phyloP scores from a whole-genome alignment of 2,888 invertebrate genomes.

The Phytoseiulus persimilis region DNA sequence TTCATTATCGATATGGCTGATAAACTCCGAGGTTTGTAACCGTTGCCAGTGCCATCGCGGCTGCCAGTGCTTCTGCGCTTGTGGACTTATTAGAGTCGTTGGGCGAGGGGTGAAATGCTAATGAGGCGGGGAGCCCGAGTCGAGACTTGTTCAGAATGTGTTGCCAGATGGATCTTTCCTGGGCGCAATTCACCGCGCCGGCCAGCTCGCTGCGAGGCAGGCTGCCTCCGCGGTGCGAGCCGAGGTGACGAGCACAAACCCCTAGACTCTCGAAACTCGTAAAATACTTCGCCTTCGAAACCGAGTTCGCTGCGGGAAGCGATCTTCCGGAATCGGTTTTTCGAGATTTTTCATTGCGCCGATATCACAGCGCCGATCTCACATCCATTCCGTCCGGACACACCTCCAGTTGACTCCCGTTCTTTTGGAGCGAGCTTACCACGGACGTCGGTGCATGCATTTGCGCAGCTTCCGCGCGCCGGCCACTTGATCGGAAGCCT shows the following conservation, averaged over 20 bases:
- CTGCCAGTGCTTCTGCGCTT: neutral
- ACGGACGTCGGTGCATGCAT: neutral
- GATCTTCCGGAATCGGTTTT: neutral
- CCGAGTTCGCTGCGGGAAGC: neutral
- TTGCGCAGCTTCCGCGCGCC: neutral
- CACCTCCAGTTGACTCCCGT: neutral
- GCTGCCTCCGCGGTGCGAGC: neutral
- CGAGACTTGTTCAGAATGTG: neutral
- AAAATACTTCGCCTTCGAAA: neutral
- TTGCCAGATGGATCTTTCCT: constrained; percentile 5
- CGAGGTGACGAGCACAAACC: neutral
- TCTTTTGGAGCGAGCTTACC: neutral
- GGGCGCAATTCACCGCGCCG: neutral
- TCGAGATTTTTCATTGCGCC: neutral
- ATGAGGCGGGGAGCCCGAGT: neutral
- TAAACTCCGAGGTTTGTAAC: neutral
- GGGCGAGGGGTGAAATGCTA: neutral
- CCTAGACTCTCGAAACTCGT: neutral
- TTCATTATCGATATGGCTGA: neutral
- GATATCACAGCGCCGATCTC: no score
- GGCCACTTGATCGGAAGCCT: neutral
- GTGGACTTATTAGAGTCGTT: neutral
- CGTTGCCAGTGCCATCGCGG: neutral
- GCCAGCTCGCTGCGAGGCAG: neutral
- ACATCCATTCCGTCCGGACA: no score